Evolutionary conservation across 2,797 vertebrate species (phyloP).

Genomic region (Lycodopsis pacificus): DNA sequence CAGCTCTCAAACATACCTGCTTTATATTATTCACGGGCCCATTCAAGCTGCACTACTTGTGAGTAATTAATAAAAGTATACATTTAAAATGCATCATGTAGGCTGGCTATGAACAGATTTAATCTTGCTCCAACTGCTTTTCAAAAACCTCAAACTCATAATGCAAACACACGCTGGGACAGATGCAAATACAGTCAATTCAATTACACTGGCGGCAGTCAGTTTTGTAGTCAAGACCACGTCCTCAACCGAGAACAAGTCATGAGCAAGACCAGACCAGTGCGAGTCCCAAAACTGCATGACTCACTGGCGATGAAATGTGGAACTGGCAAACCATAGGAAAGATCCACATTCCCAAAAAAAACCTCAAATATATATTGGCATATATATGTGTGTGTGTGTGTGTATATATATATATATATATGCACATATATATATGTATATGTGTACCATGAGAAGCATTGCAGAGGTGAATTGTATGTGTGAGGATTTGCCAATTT

Average conservation of each 20-base stretch:
- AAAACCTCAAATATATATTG: too few relatives aligned
- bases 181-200: background rate
- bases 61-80: constrained; percentile 51
- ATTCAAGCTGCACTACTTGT: constrained; percentile 84
- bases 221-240: background rate
- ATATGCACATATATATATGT: too few relatives aligned
- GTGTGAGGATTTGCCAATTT: too few relatives aligned
- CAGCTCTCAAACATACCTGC: constrained; percentile 71
- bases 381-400: too few relatives aligned
- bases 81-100: background rate
- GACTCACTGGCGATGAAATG: background rate
- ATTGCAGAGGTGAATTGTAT: too few relatives aligned
- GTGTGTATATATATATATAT: too few relatives aligned
- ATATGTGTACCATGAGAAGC: background rate
- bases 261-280: background rate
- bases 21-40: constrained; percentile 85
- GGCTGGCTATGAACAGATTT: background rate
- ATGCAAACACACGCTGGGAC: background rate
- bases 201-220: background rate
- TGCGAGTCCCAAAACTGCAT: background rate
- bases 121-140: background rate
- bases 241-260: background rate
- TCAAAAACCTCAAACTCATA: background rate
- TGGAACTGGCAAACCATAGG: background rate
- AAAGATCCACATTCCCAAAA: too few relatives aligned